Evolutionary conservation across 1,140 invertebrate genomes (phyloP), one percentile per base, ranked within the genome.

Genomic region (Ips nitidus): DNA sequence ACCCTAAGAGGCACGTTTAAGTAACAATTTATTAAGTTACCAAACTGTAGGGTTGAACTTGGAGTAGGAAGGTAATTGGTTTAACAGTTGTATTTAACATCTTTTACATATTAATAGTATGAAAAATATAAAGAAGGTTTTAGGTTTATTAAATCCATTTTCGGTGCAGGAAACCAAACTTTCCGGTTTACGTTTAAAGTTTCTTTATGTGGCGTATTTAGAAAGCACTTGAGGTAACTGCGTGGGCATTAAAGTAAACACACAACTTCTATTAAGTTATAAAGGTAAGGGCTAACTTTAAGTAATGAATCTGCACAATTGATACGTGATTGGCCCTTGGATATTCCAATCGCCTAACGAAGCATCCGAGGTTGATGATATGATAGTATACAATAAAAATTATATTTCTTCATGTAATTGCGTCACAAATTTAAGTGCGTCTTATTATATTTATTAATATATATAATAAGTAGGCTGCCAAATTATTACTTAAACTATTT

Each of bases 211-310:
- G 36, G 7, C 36, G 57, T 59, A 4, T 59, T 40, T 59, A 59
- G 57, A 59, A 59, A 59, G 39, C 41, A 59, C 57, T 59, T 59
- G 37, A 59, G 36, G 37, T 7, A 42, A 59, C 57, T 59, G 5
- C 4, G 8, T 50, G 3, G 57, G 57, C 57, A 59, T 41, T 41
- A 40, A 4, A 6, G 57, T 59, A 59, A 39, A 59, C 45, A 50
- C 3, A 50, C 57, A 42, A 59, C 37, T 59, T 59, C 57, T 59
- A 59, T 59, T 42, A 42, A 59, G 57, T 59, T 59, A 59, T 59
- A 59, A 59, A 59, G 57, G 57, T 59, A 59, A 38, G 40, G 57
- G 57, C 2, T 40, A 41, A 6, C 41, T 36, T 37, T 59, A 59
- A 59, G 57, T 59, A 59, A 59, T 59, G 57, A 59, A 59, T 47